Base-by-base conservation (phyloP, 2,113 vertebrate species). In the Illadopsis cleaveri region DNA sequence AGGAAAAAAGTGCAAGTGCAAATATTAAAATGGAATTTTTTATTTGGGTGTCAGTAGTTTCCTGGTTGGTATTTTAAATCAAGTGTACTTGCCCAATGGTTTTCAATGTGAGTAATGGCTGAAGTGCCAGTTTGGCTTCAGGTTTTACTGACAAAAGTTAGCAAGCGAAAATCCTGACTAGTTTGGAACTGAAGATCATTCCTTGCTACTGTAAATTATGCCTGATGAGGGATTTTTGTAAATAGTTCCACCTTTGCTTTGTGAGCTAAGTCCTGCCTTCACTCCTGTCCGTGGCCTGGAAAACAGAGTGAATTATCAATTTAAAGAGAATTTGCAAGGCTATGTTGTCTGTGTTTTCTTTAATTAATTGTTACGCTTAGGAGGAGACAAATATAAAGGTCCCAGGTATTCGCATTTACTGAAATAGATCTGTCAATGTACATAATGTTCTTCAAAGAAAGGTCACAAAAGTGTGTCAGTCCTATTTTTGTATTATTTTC, bases 11-110 rank as follows among this genome's bases (percentile, higher is more conserved):
- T 13, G 10, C 13, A 47, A 73, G 5, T 13, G 10, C 13, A 86
- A 53, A 27, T 44, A 60, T 48, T 68, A 70, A 73, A 69, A 68
- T 22, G 5, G 4, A 44, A 3, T 65, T 66, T 19, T 73, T 77
- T 16, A 6, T 71, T 75, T 85, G 4, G 3, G 0, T 88, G 23
- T 42, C 35, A 28, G 31, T 72, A 56, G 3, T 69, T 61, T 82
- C 15, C 10, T 81, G 13, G 31, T 45, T 69, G 28, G 25, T 66
- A 4, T 10, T 83, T 66, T 73, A 83, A 65, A 45, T 61, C 15
- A 65, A 53, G 5, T 20, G 9, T 15, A 15, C 31, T 33, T 48
- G 7, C 1, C 10, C 10, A 23, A 2, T 1, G 1, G 6, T 84
- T 85, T 85, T 64, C 44, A 21, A 8, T 2, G 5, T 0, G 1